Percentiles rank a stretch among this genome's conserved stretches.
phyloP scores from a whole-genome alignment of 2,888 invertebrate genomes.

The Platynereis dumerilii region DNA sequence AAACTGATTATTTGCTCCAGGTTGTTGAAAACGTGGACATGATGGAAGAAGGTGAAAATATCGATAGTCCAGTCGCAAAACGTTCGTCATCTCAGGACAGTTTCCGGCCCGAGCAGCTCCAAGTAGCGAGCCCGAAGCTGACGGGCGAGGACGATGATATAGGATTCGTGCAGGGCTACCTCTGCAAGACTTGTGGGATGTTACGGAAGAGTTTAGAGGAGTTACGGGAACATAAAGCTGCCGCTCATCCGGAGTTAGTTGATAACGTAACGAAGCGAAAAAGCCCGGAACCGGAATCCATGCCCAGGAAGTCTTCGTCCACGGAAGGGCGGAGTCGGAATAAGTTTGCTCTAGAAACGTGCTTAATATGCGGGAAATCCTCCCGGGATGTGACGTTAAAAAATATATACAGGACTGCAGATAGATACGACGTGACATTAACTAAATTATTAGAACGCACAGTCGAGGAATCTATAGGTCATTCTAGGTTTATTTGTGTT shows the following conservation, averaged over 20 bases:
- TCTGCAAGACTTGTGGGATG: constrained; percentile 2
- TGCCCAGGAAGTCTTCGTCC: too few relatives aligned
- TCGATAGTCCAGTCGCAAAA: too few relatives aligned
- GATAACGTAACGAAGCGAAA: background rate
- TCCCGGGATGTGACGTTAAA: background rate
- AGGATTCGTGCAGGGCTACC: background rate
- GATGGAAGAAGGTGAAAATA: too few relatives aligned
- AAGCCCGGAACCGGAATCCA: background rate
- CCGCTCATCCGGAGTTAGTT: background rate
- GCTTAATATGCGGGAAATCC: constrained; percentile 3
- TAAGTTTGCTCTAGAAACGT: background rate
- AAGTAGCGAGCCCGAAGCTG: too few relatives aligned
- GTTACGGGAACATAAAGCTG: background rate
- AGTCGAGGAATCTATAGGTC: background rate
- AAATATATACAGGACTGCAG: background rate
- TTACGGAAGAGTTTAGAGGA: background rate
- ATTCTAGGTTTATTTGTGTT: constrained; percentile 1
- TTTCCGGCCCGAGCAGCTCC: too few relatives aligned
- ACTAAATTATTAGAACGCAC: background rate
- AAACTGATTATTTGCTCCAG: too few relatives aligned
- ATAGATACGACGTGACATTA: background rate
- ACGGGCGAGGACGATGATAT: background rate
- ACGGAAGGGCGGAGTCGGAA: too few relatives aligned
- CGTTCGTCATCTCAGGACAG: too few relatives aligned
- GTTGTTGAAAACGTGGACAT: too few relatives aligned